Evolutionary conservation across 2,888 invertebrate genomes (phyloP).

Genomic region (Mythimna ferrago): DNA sequence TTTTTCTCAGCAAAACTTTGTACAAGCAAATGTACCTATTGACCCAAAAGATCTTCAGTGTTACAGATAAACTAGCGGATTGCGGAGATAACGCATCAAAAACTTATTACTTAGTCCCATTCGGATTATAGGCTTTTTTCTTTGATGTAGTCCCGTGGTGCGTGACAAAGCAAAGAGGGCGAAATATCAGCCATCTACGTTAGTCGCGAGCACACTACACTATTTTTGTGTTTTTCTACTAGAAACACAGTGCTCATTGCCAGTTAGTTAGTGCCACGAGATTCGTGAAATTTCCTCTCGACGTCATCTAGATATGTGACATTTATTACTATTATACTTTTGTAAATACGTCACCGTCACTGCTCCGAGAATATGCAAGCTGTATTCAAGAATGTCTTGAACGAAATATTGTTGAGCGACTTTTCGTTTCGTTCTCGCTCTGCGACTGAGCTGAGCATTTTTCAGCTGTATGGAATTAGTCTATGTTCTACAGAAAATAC

Average conservation of each 20-base stretch:
- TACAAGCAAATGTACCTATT: constrained; percentile 42
- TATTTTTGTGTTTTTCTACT: constrained; percentile 57
- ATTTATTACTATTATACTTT: constrained; percentile 68
- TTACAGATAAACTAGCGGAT: constrained; percentile 65
- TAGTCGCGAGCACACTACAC: constrained; percentile 51
- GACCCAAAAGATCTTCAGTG: constrained; percentile 56
- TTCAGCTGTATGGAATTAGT: constrained; percentile 64
- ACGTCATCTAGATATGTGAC: constrained; percentile 62
- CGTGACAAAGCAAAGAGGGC: constrained; percentile 69
- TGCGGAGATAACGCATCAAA: constrained; percentile 71
- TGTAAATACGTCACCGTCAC: constrained; percentile 50
- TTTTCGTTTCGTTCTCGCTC: constrained; percentile 50
- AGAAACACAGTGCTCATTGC: constrained; percentile 56
- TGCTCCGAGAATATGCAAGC: constrained; percentile 62
- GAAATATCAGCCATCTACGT: constrained; percentile 70
- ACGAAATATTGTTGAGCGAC: constrained; percentile 59
- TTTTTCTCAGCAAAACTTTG: constrained; percentile 52
- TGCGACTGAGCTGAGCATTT: constrained; percentile 61
- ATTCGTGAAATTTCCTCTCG: constrained; percentile 51
- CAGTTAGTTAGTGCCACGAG: constrained; percentile 48
- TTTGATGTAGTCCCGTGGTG: constrained; percentile 74
- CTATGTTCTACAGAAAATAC: constrained; percentile 57
- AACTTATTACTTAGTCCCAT: constrained; percentile 78
- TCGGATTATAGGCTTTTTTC: constrained; percentile 71
- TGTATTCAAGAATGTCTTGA: constrained; percentile 56